Base-by-base conservation (phyloP, 2,888 invertebrate species). In the Choristoneura rosaceana region DNA sequence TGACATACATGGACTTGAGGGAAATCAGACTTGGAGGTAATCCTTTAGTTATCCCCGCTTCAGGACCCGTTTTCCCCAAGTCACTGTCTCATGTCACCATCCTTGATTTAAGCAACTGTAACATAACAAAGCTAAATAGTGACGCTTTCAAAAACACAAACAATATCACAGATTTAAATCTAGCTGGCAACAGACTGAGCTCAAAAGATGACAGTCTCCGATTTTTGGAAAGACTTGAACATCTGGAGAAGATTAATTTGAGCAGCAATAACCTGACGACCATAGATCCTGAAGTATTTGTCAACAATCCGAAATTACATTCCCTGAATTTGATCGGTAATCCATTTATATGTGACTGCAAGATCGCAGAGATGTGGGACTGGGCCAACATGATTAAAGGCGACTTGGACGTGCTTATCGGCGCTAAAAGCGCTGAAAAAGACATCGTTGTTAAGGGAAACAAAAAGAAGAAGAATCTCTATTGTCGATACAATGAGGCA, bases 11-110 rank as follows among this genome's bases (percentile, higher is more conserved):
- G 73, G 95, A 96, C 80, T 92, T 96, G 74, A 94, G 95, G 77
- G 96, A 96, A 84, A 91, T 97, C n/a, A 95, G 95, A 76, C 91
- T 96, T 9, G 95, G 96, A 52, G 96, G 96, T 10, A 97, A 97
- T 87, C 96, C 96, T 0, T 84, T 96, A 25, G 91, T 94, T 0
- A 95, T 96, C 10, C 95, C 96, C 4, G 83, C 90, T 38, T 86
- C 91, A 1, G 95, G 95, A 2, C 93, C 96, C 0, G 83, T 96
- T 45, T 93, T 97, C 76, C 96, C 96, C 0, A 95, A 94, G 80
- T 96, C 96, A 84, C 84, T 97, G 25, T 95, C 96, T 2, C 94
- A 95, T 77, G 90, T 96, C 14, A 94, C 95, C 76, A 95, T 93
- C 70, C 89, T 97, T 38, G 96, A 96, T 85, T 82, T 97, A 69